Evolutionary conservation across 2,113 vertebrate species (phyloP), one percentile per base, ranked within the genome.

Genomic region (Hippocampus mohnikei): DNA sequence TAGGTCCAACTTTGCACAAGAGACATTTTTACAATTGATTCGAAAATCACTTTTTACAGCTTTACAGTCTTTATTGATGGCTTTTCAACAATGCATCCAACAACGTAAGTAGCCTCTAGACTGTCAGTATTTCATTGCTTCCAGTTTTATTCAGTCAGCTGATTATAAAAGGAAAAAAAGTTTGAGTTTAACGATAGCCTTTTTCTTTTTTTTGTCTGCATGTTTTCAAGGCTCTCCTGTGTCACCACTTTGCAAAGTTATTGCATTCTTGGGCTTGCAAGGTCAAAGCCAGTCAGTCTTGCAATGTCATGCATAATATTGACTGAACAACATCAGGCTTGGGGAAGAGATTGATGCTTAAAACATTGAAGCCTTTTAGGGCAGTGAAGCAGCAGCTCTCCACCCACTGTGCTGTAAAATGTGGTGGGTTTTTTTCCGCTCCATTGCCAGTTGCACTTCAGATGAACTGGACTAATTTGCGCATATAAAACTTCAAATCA

Each of bases 321-420:
- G 81, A 71, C 48, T 70, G 66, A 76, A 61, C 58, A 69, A 64
- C 80, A 55, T 46, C 73, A 83, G 62, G 76, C 42, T 75, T 44
- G 37, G 48, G 66, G 66, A 69, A 60, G 67, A 74, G 81, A 81
- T 78, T 74, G 69, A 68, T 76, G 64, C 56, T 75, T 64, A 69
- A 81, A 76, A 78, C 66, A 69, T 23, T 77, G 67, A 74, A 65
- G 48, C 74, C 74, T 69, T 74, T 81, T 72, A 74, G 69, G 72
- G 66, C 76, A 79, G 70, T 75, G 67, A 75, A 69, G 78, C 77
- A 63, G 76, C 71, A 67, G 63, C 69, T 78, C 64, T 69, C 20
- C 70, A 66, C 53, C 62, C 40, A 72, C 46, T 60, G 42, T 73
- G 72, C 74, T 78, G 58, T 66, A 66, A 77, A 70, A 58, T 74